Evolutionary conservation across 2,888 invertebrate genomes (phyloP), one percentile per base, ranked within the genome.

Genomic region (Scaptomyza parva): DNA sequence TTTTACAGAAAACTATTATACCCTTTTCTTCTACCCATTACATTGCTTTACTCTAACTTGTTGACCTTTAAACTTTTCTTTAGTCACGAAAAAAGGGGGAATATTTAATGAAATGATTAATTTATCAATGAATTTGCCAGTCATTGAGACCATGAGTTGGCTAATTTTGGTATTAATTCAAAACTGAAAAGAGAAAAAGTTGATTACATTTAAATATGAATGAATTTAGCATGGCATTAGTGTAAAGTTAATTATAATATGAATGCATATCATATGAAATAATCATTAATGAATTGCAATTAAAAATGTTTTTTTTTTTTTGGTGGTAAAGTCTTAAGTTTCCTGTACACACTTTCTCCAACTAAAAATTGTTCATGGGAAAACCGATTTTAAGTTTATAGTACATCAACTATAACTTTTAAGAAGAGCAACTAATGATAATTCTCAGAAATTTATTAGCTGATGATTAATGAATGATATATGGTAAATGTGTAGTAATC

Each of bases 111-210:
- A 14, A 22, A 22, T 48, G 14, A 48, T 14, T 33, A 17, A 48
- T 22, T 20, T 11, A 11, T 26, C 8, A 41, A 11, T 20, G 7
- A 11, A 14, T 52, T 24, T 3, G 43, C 51, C 14, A 48, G 43
- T 52, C 44, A 28, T 43, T 26, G 11, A 1, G 11, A 35, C 20
- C 20, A 48, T 35, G 33, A 48, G 14, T 48, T 35, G 14, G 5
- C 14, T 22, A 20, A 48, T 33, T 48, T 48, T 28, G 30, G 3
- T 8, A 30, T 18, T 47, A n/a, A 47, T 47, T 33, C 11, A 12
- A n/a, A n/a, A 14, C 28, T 18, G 44, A 5, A 1, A 11, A 41
- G 11, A 41, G 20, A 37, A 14, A 40, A 28, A 28, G 11, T 52
- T 44, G 20, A 45, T 30, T 30, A 20, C 20, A 17, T 45, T 8